Evolutionary conservation across 2,888 invertebrate genomes (phyloP).

Genomic region (Plutella xylostella): DNA sequence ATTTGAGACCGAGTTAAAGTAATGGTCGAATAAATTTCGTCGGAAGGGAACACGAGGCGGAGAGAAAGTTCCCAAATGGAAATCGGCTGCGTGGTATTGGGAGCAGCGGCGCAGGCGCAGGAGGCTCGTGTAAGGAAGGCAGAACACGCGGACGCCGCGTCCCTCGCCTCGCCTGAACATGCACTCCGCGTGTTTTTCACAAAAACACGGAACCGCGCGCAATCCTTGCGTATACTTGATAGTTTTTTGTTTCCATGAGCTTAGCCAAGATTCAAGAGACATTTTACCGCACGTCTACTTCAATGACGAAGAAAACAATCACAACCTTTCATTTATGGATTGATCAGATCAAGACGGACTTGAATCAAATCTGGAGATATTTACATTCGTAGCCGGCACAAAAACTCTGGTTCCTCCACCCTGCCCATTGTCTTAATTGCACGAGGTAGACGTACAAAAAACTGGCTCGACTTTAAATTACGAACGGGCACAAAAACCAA

Average conservation of each 20-base stretch:
- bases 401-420: neutral
- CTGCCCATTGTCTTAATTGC: slow-evolving; percentile 27
- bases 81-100: neutral
- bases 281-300: too few relatives aligned
- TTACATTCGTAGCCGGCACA: neutral
- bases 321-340: neutral
- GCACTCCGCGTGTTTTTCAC: too few relatives aligned
- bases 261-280: too few relatives aligned
- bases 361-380: neutral
- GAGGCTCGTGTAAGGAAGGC: slow-evolving; percentile 6
- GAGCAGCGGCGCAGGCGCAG: neutral
- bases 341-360: neutral
- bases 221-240: too few relatives aligned
- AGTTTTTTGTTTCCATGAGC: too few relatives aligned
- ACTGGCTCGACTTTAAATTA: slow-evolving; percentile 33
- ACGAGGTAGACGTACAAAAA: slow-evolving; percentile 36
- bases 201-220: too few relatives aligned
- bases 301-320: too few relatives aligned
- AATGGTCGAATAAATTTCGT: slow-evolving; percentile 21
- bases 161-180: too few relatives aligned
- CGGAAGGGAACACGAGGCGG: slow-evolving; percentile 6
- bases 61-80: slow-evolving; percentile 7
- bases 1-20: slow-evolving; percentile 29
- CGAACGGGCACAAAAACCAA: neutral
- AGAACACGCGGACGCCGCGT: neutral